Base-by-base conservation (phyloP, 2,888 invertebrate species). In the Dryomyza anilis region DNA sequence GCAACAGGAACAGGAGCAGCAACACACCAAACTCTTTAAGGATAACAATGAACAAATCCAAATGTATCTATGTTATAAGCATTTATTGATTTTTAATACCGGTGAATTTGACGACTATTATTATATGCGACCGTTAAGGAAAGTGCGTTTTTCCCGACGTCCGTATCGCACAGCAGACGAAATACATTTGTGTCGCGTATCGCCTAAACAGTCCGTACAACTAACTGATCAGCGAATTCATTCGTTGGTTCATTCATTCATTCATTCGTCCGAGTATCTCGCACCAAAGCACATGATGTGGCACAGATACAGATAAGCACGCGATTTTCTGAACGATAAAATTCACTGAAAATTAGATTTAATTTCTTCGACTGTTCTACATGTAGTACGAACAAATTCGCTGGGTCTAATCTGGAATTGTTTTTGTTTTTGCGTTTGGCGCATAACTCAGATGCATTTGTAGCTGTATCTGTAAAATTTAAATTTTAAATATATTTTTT, bases 311-410 rank as follows among this genome's bases (percentile, higher is more conserved):
- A 48, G 56, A 63, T 56, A 63, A 48, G 63, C 39, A 52, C 63
- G 68, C 76, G 74, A 76, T 76, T 76, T 74, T 74, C 75, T 71
- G 71, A 75, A 73, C 74, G 74, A 77, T 74, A 73, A 73, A 70
- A 72, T 77, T 77, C 43, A 50, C 23, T 23, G 48, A 50, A 23
- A 21, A 7, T 21, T 23, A 73, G 73, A 75, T 76, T 76, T 75
- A 75, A 77, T n/a, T 74, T 77, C 75, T 71, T 67, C 25, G 64
- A 19, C 33, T 58, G n/a, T n/a, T n/a, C n/a, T n/a, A n/a, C n/a
- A n/a, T n/a, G n/a, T n/a, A n/a, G n/a, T n/a, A n/a, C n/a, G n/a
- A n/a, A n/a, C n/a, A n/a, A n/a, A n/a, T n/a, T n/a, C n/a, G n/a
- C n/a, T n/a, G n/a, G n/a, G n/a, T n/a, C n/a, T n/a, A n/a, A n/a